A percentile compares a stretch with the other conserved stretches of the same genome.
Evolutionary conservation across 2,888 invertebrate species (phyloP).

Genomic region (Rambutsinella grinnellia): DNA sequence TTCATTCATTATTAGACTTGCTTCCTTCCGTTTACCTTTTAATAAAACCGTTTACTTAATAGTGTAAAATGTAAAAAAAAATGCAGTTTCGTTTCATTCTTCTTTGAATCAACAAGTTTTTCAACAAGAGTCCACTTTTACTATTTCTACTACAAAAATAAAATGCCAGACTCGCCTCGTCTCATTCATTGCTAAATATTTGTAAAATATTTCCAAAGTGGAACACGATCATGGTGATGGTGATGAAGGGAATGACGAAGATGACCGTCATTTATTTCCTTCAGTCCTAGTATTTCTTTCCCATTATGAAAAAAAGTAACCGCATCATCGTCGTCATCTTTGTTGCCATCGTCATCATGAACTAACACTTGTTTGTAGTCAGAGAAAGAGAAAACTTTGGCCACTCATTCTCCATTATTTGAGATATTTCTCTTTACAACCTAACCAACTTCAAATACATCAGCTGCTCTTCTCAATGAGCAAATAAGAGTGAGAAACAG

Average conservation of each 20-base stretch:
- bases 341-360: conserved; percentile 57
- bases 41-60: too few species aligned
- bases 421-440: conserved; percentile 39
- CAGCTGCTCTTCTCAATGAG: conserved; percentile 51
- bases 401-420: conserved; percentile 60
- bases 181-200: too few species aligned
- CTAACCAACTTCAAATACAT: conserved; percentile 48
- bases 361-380: conserved; percentile 52
- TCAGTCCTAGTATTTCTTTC: conserved; percentile 56
- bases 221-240: not conserved
- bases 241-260: conserved; percentile 50
- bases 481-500: conserved; percentile 55
- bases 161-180: too few species aligned
- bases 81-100: not conserved
- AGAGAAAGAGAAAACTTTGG: conserved; percentile 48
- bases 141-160: too few species aligned
- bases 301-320: conserved; percentile 56
- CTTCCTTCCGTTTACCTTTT: conserved; percentile 48
- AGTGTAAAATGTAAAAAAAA: too few species aligned
- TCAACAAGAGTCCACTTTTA: not conserved
- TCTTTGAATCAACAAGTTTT: not conserved
- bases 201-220: not conserved
- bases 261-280: conserved; percentile 57
- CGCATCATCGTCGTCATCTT: conserved; percentile 58
- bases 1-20: conserved; percentile 59